These are phyloP conservation scores for Scatophagus argus DNA, from an alignment of 2,113 vertebrate genomes.

Conservation along the genomic window DNA sequence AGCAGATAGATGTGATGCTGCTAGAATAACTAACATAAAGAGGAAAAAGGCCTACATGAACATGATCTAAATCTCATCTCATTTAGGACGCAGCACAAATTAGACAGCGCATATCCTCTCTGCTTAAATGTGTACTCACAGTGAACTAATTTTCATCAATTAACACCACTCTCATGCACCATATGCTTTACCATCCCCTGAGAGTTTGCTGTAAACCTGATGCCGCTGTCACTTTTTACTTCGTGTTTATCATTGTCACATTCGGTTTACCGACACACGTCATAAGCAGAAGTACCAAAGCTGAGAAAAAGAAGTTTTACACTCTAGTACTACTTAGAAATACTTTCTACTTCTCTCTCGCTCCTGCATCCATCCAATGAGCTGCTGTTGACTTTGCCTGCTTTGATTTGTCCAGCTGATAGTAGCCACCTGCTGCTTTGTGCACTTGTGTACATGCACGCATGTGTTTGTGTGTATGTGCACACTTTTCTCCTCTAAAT, in stretches of 20 bases:
- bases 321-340: neutral
- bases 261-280: neutral
- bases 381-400: conserved; percentile 45
- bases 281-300: neutral
- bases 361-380: conserved; percentile 21
- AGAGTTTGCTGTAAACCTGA: neutral
- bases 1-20: neutral
- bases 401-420: conserved; percentile 60
- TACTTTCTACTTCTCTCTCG: neutral
- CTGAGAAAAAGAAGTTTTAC: neutral
- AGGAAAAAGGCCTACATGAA: neutral
- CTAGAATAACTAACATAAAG: neutral
- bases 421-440: conserved; percentile 61
- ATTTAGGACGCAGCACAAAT: conserved; percentile 1
- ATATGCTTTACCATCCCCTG: conserved; percentile 43
- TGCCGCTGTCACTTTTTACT: conserved; percentile 6
- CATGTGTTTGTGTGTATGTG: conserved; percentile 5
- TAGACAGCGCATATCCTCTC: neutral
- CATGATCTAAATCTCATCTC: neutral
- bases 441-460: neutral
- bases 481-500: conserved; percentile 49
- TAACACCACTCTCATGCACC: conserved; percentile 48
- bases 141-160: conserved; percentile 51
- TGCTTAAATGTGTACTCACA: neutral
- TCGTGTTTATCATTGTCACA: conserved; percentile 22